Base-by-base conservation (phyloP, 2,113 vertebrate genomes). In the Tachysurus vachellii region DNA sequence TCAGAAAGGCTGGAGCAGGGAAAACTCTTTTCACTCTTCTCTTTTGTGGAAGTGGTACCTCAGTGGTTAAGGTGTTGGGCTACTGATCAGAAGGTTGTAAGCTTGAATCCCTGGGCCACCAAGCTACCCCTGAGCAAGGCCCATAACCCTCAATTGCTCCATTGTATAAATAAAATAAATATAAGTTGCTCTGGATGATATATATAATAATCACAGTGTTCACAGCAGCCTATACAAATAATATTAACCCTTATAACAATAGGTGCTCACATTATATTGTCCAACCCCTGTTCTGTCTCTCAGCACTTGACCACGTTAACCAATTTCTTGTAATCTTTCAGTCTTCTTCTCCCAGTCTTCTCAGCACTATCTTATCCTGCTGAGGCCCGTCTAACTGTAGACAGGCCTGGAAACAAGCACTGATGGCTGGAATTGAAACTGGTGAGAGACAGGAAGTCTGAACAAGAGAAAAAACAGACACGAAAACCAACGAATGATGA, bases 341-440 rank as follows among this genome's bases (percentile, higher is more conserved):
- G 56, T 47, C 82, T 61, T 36, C 84, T 53, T 56, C 59, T 70
- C 85, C 79, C 57, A 85, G 82, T 44, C 36, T 28, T 79, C 50
- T 81, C 68, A 71, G 80, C 84, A 82, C 64, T 89, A 90, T 89
- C 91, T 90, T 83, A 88, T 90, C 88, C 85, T 70, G 50, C 42
- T 21, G 83, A 44, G 26, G 56, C 71, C 64, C 85, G 87, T 36
- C n/a, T 62, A 47, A 83, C 66, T 71, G 84, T 77, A 64, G 79
- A 91, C 76, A 79, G 87, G 81, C 66, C 71, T 89, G 77, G 66
- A 90, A 86, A 90, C 88, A 76, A 87, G 84, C 47, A 88, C 70
- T 83, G 73, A 64, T 44, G 80, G 31, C 56, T 86, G 84, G 75
- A 83, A 82, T 71, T 66, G 79, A 86, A 89, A 82, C 77, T 11